Conservation (phyloP, 2,797 vertebrate genomes). For the Sebastes elongatus region DNA sequence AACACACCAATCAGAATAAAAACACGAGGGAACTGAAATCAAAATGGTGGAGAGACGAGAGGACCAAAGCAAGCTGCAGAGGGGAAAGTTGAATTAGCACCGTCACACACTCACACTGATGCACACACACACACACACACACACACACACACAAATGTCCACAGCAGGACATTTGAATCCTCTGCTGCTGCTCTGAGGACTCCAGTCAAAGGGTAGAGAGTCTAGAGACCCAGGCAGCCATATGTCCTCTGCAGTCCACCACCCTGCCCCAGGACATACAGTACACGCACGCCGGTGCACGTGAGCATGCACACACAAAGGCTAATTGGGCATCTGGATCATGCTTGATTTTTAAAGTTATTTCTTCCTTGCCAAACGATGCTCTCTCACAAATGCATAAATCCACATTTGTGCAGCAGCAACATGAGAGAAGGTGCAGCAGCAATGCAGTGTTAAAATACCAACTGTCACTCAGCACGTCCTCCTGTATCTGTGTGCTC, state of each 20-base stretch:
- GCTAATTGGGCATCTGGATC: slow-evolving; percentile 48
- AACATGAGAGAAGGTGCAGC: slow-evolving; percentile 30
- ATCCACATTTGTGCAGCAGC: neutral
- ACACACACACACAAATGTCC: neutral
- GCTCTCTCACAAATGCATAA: neutral
- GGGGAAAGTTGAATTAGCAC: slow-evolving; percentile 34
- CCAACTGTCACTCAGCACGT: slow-evolving; percentile 38
- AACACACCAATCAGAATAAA: neutral
- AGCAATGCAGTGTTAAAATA: slow-evolving; percentile 43
- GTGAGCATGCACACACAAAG: neutral
- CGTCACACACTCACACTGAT: neutral
- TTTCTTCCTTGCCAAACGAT: slow-evolving; percentile 5
- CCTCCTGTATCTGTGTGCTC: slow-evolving; percentile 1
- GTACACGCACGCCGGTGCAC: slow-evolving; percentile 8
- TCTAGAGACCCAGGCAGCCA: slow-evolving; percentile 46
- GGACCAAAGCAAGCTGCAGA: slow-evolving; percentile 22
- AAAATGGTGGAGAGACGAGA: slow-evolving; percentile 56
- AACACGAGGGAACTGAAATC: slow-evolving; percentile 30
- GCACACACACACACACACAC: neutral
- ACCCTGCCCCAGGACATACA: slow-evolving; percentile 49
- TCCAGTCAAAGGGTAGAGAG: slow-evolving; percentile 37
- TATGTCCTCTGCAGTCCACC: slow-evolving; percentile 61
- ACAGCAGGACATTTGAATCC: slow-evolving; percentile 36
- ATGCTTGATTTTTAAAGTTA: neutral
- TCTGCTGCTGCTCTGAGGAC: slow-evolving; percentile 33